Base-by-base conservation (phyloP, 2,113 vertebrate species). In the Bufo gargarizans region DNA sequence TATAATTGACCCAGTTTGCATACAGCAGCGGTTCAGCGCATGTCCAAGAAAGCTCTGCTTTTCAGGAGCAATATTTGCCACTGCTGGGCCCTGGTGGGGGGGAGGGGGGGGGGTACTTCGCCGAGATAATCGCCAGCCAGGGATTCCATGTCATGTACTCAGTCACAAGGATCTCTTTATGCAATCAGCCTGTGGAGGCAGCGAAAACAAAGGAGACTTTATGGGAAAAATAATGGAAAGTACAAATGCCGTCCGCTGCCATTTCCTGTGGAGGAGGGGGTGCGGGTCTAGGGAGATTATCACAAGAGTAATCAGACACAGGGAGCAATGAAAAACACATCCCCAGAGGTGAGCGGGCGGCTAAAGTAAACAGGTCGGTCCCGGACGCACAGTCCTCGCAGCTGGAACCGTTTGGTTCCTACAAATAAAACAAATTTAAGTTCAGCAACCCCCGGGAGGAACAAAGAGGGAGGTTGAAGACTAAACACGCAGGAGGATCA, bases 261-360 rank as follows among this genome's bases (percentile, higher is more conserved):
- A 50, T 50, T 91, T 91, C 87, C 82, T 88, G 89, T 90, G 80
- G 16, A 85, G 17, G 50, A 90, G 7, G 78, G 88, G 33, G 33
- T 33, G 33, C 33, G 33, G 33, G 33, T 33, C 33, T 33, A 33
- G 33, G 33, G 88, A 88, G 49, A 87, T 77, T 16, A 91, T 86
- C 79, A 72, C 76, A 58, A 61, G 0, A 0, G 71, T 76, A 90
- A 91, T 90, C 89, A 90, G 88, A 86, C 76, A 79, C 16, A 50
- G 22, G 84, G 79, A 82, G 90, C 89, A 76, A 91, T 79, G 55
- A 86, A 86, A 87, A 90, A 89, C 12, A 87, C 82, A 47, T 33
- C 82, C 67, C 9, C 69, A 85, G 89, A 80, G 33, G 6, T 77
- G 67, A 90, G 83, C 67, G 82, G 65, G 20, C 63, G 20, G 78